Evolutionary conservation across 2,113 vertebrate species (phyloP), one percentile per base, ranked within the genome.

Genomic region (Tragelaphus imberbis): DNA sequence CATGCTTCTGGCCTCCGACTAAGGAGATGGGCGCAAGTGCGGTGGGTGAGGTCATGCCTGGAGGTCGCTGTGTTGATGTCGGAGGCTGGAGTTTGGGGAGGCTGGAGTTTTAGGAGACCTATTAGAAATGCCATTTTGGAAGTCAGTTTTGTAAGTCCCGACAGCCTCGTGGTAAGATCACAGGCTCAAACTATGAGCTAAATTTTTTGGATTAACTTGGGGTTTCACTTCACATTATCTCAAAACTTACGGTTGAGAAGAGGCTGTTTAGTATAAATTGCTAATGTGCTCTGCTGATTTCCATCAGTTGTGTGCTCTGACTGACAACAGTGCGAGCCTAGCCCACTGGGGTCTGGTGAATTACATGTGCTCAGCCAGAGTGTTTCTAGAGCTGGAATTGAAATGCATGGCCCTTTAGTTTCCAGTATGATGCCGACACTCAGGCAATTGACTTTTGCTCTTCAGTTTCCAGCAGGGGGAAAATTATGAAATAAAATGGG

Each of bases 391-490:
- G 95, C 94, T 95, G 94, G 86, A 93, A 95, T 97, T 95, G 93
- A 95, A 98, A 91, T 91, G 91, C 77, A 84, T 2, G 33, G 91
- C 87, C 71, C 86, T 98, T 96, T 88, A 89, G 86, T 77, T 98
- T 98, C 82, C 59, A 81, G 90, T 93, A 95, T 92, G 94, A 95
- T 63, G 36, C 84, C 77, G 88, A 61, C 30, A 75, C 77, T 95
- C 71, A 84, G 68, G 82, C 97, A 97, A 94, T 97, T 98, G 97
- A 96, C 97, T 98, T 87, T 55, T 89, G 85, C 97, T 97, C 96
- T 96, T 92, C 89, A 95, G 86, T 79, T 44, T 97, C 89, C 95
- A 96, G 49, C 88, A 87, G 92, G 97, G 97, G 95, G 71, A 84
- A 97, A 90, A 97, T 97, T 94, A 93, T 95, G 86, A 97, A 93